Evolutionary conservation across 2,113 vertebrate genomes (phyloP).

Genomic region (Aix galericulata): DNA sequence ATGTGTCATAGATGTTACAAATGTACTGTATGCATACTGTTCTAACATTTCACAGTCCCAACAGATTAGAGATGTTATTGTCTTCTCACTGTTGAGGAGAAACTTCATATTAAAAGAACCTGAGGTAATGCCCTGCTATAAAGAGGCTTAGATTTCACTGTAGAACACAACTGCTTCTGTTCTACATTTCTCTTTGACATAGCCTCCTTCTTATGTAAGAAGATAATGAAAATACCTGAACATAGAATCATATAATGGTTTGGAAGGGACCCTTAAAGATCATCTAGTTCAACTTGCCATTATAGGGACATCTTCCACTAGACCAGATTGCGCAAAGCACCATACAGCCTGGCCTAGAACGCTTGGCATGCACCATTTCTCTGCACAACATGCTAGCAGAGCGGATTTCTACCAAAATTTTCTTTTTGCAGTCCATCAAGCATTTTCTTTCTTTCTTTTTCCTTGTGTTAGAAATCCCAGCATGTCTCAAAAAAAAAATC

Average conservation of each 20-base stretch:
- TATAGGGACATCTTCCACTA: no score
- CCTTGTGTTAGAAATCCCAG: not conserved
- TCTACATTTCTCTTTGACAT: not conserved
- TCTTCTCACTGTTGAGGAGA: not conserved
- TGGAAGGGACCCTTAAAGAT: no score
- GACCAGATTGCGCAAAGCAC: no score
- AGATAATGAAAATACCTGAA: not conserved
- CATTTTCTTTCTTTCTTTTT: not conserved
- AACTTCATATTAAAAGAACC: not conserved
- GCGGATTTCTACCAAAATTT: not conserved
- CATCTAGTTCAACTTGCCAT: no score
- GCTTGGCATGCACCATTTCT: no score
- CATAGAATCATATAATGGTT: no score
- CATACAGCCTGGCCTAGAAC: no score
- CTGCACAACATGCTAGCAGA: not conserved
- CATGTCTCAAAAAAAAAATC: not conserved
- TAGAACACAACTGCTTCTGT: not conserved
- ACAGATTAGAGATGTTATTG: not conserved
- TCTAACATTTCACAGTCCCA: not conserved
- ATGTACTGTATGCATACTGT: not conserved
- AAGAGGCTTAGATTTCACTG: not conserved
- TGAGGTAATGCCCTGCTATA: not conserved
- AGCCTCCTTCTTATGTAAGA: not conserved
- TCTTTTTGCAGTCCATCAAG: not conserved
- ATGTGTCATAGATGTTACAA: not conserved